Percentiles rank a stretch among this genome's conserved stretches.
These are phyloP conservation scores for Triplophysa siluroides DNA, from an alignment of 2,113 vertebrate species.

Conservation along the genomic window DNA sequence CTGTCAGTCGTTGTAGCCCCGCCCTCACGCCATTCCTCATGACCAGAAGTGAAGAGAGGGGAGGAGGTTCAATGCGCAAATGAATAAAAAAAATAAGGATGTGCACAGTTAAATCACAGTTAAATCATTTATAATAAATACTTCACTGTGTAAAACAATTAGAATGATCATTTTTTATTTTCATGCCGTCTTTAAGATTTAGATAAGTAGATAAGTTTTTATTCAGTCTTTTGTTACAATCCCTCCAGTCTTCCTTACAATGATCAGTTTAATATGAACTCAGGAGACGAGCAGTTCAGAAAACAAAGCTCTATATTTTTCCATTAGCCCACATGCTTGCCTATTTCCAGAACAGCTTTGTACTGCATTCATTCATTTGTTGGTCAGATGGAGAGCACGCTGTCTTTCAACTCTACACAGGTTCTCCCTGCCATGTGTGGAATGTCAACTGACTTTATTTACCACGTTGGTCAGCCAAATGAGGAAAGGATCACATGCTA, in stretches of 20 bases:
- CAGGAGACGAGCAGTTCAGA: background rate
- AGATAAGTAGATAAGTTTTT: too few species aligned
- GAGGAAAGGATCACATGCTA: slow-evolving; percentile 16
- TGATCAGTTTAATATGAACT: background rate
- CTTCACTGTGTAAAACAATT: too few species aligned
- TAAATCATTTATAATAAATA: too few species aligned
- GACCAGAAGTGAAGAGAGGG: too few species aligned
- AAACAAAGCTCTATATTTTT: background rate
- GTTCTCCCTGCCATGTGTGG: slow-evolving; percentile 19
- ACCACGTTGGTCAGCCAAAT: slow-evolving; percentile 37
- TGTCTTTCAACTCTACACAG: background rate
- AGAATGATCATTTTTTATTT: too few species aligned
- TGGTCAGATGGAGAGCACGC: background rate
- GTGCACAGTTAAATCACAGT: too few species aligned
- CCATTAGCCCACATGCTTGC: background rate
- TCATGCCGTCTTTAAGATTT: too few species aligned
- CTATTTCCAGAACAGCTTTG: background rate
- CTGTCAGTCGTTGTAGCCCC: too few species aligned
- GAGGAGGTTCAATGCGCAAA: too few species aligned
- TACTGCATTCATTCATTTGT: background rate
- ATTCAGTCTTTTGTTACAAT: too few species aligned
- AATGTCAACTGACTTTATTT: slow-evolving; percentile 51
- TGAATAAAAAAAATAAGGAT: too few species aligned
- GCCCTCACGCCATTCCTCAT: too few species aligned
- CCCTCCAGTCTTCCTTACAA: background rate